phyloP scores from a whole-genome alignment of 2,888 invertebrate species.

The Harmothoe impar region DNA sequence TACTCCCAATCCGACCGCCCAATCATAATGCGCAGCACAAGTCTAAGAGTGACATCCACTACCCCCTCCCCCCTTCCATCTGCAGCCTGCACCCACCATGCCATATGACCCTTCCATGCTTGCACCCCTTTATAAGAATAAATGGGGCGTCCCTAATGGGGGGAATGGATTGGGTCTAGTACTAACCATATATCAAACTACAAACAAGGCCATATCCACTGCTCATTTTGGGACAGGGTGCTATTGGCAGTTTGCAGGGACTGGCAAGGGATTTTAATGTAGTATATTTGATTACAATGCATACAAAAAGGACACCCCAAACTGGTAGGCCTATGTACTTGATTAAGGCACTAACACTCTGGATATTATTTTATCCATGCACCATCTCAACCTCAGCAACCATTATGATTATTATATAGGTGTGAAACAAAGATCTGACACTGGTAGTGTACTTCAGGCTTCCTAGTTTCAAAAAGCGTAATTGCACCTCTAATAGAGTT shows the following conservation, averaged over 20 bases:
- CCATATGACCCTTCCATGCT: neutral
- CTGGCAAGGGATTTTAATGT: neutral
- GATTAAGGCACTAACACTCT: no score
- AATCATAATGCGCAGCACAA: neutral
- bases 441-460: neutral
- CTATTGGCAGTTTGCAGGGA: neutral
- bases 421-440: neutral
- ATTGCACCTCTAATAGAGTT: no score
- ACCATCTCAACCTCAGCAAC: no score
- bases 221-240: neutral
- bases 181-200: neutral
- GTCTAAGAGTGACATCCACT: neutral
- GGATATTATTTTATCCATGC: neutral
- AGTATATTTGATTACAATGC: neutral
- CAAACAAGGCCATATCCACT: no score
- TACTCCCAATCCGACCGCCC: neutral
- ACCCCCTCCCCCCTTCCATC: neutral
- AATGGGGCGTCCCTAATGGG: slow-evolving; percentile 20
- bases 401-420: neutral
- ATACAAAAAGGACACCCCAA: no score
- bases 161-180: neutral
- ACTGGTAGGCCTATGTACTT: no score
- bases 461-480: no score
- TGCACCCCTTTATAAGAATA: slow-evolving; percentile 21
- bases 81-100: no score